Conservation (phyloP, 2,113 vertebrate genomes). For the Cephalopterus ornatus region DNA sequence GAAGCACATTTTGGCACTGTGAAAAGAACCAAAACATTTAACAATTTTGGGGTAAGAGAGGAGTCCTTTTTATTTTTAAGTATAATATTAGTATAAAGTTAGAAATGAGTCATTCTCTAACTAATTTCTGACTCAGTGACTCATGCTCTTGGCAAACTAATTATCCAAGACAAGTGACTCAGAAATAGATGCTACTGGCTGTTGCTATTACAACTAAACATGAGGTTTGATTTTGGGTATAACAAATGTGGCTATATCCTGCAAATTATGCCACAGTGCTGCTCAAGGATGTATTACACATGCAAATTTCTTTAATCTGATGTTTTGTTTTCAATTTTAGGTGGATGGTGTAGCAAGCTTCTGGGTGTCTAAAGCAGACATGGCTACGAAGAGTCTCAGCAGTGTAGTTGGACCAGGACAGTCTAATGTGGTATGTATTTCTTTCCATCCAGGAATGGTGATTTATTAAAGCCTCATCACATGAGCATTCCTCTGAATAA, state of each 20-base stretch:
- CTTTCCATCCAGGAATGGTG: constrained; percentile 61
- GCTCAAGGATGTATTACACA: not conserved
- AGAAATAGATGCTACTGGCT: not conserved
- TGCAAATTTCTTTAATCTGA: not conserved
- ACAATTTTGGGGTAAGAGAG: not conserved
- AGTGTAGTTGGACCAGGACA: constrained; percentile 66
- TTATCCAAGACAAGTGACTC: constrained; percentile 11
- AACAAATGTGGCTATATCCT: not conserved
- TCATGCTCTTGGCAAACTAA: not conserved
- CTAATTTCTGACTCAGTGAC: constrained; percentile 4
- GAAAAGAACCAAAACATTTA: not conserved
- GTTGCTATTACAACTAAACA: not conserved
- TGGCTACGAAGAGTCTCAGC: constrained; percentile 72
- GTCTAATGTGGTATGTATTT: constrained; percentile 66
- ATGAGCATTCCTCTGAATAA: constrained; percentile 65
- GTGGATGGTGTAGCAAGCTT: constrained; percentile 70
- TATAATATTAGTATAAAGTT: constrained; percentile 3
- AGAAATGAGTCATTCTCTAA: not conserved
- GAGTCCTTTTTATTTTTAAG: not conserved
- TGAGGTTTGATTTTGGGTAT: not conserved
- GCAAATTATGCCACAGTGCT: not conserved
- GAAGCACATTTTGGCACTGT: not conserved
- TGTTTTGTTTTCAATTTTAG: constrained; percentile 49
- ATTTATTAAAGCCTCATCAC: constrained; percentile 72
- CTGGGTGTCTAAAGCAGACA: constrained; percentile 71